Percentiles rank a stretch among this genome's conserved stretches.
Conservation (phyloP, 2,113 vertebrate genomes). For the Mixornis gularis region DNA sequence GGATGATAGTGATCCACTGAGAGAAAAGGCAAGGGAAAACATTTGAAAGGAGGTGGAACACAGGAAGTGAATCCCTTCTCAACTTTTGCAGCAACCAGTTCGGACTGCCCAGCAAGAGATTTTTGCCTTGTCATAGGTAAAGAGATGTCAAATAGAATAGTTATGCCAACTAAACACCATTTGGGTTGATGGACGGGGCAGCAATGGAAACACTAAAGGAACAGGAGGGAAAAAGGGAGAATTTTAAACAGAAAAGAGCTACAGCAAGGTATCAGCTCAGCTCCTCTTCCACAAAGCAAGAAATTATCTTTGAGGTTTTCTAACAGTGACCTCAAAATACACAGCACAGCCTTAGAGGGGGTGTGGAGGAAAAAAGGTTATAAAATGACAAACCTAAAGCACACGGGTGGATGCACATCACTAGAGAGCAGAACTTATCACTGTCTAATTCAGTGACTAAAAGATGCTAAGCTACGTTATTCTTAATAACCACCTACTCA, state of each 20-base stretch:
- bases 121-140: conserved; percentile 13
- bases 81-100: not conserved
- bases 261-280: not conserved
- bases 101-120: fast-evolving
- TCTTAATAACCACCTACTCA: not conserved
- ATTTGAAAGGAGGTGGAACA: not conserved
- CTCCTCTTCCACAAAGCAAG: not conserved
- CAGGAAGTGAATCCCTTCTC: not conserved
- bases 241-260: not conserved
- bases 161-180: not conserved
- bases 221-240: fast-evolving
- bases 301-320: not conserved
- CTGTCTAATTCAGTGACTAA: not conserved
- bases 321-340: not conserved
- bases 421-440: not conserved
- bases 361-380: not conserved
- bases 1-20: fast-evolving
- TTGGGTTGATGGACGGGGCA: not conserved
- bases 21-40: not conserved
- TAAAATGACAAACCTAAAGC: not conserved
- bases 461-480: fast-evolving
- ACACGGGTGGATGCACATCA: not conserved
- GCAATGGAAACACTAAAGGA: not conserved
- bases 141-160: not conserved
- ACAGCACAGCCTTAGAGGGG: not conserved